Base-by-base conservation (phyloP, 2,113 vertebrate species). In the Eulacestoma nigropectus region DNA sequence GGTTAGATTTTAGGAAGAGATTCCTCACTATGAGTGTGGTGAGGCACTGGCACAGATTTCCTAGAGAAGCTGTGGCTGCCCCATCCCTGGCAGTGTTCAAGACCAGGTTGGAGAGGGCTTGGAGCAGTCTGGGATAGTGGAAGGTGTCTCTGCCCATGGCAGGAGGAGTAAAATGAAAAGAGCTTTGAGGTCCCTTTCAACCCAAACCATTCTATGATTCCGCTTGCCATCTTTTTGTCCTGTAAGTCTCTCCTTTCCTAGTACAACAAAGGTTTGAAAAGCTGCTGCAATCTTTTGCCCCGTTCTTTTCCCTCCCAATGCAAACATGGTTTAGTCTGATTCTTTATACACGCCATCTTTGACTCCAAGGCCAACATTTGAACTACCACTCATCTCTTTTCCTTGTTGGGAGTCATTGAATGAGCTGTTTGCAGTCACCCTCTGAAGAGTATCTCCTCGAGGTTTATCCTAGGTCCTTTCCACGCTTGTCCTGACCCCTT, bases 401-500 rank as follows among this genome's bases (percentile, higher is more conserved):
- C 67, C 50, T 42, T 44, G 23, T 50, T 81, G 55, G 29, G 77
- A 94, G 62, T 57, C 10, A 17, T 13, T 22, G 37, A 87, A 30
- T 13, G 27, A 76, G 37, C 39, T 93, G 30, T 67, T 93, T 37
- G 56, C 27, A 35, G 56, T 81, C 29, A 5, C 47, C 81, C 56
- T 55, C 55, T 74, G 76, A 89, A 62, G 89, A 84, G 7, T 25
- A 26, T 70, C 83, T 95, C 64, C 39, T 90, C 1, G 16, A 89
- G 47, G 72, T 95, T 92, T 87, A 68, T 81, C 73, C 79, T 50
- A 14, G 67, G 75, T 88, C 72, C 56, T 70, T 57, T 92, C 76
- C 64, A 59, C 35, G 11, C 89, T 96, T 84, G 33, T 77, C 52
- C 64, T 94, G 95, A 95, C 87, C 93, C 16, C 69, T 78, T 84